These are phyloP conservation scores for Cataglyphis livida DNA, from an alignment of 2,888 invertebrate genomes.

Conservation along the genomic window DNA sequence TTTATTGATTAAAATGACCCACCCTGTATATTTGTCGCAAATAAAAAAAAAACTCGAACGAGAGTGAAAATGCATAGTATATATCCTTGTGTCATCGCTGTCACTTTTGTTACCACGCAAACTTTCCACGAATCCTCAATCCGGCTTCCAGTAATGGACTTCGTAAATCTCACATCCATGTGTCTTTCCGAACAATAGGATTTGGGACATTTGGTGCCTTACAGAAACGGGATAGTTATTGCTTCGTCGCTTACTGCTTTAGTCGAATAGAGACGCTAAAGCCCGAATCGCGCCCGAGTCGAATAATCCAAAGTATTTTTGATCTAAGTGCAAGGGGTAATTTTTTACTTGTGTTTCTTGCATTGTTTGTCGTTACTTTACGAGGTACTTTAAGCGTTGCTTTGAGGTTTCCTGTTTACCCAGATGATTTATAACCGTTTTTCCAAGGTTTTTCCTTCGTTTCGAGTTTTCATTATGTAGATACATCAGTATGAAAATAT, in stretches of 20 bases:
- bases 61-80: neutral
- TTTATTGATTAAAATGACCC: no score
- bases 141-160: slow-evolving; percentile 45
- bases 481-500: neutral
- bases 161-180: slow-evolving; percentile 45
- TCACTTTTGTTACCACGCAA: slow-evolving; percentile 1
- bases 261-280: neutral
- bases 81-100: neutral
- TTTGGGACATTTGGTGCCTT: slow-evolving; percentile 44
- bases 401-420: slow-evolving; percentile 9
- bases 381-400: neutral
- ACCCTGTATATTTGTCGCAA: neutral
- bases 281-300: neutral
- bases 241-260: slow-evolving; percentile 4
- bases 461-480: neutral
- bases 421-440: slow-evolving; percentile 9
- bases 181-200: slow-evolving; percentile 49
- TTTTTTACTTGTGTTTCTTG: neutral
- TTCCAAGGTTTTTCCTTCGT: neutral
- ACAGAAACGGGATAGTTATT: slow-evolving; percentile 22
- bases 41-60: neutral
- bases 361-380: neutral
- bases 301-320: slow-evolving; percentile 15
- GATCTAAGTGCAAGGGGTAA: neutral
- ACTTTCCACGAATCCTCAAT: slow-evolving; percentile 16